These are phyloP conservation scores for Poeciliopsis paucimaculata DNA, from an alignment of 2,797 vertebrate genomes.

Conservation along the genomic window DNA sequence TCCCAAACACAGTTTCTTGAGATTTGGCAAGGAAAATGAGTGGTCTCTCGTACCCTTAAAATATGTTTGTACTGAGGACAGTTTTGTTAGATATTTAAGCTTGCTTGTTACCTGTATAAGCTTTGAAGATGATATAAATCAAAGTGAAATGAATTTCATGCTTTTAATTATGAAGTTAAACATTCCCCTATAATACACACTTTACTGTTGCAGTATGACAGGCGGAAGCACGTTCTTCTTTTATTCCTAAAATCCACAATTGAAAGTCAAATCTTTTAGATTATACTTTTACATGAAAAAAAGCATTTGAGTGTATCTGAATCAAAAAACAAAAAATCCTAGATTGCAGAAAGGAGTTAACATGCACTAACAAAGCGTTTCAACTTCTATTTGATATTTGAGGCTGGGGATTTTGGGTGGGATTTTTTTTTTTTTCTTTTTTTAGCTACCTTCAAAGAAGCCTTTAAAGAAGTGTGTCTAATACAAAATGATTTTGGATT, in stretches of 20 bases:
- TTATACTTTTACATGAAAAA: conserved; percentile 66
- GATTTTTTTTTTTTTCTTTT: no score
- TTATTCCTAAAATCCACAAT: not conserved
- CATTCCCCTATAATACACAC: not conserved
- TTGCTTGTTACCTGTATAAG: not conserved
- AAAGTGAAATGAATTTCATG: not conserved
- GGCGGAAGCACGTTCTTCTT: not conserved
- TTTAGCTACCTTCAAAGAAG: not conserved
- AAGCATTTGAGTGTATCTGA: conserved; percentile 41
- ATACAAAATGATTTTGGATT: not conserved
- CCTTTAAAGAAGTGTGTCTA: not conserved
- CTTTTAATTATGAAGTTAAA: not conserved
- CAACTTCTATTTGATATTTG: no score
- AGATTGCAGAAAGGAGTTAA: not conserved
- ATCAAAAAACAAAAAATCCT: not conserved
- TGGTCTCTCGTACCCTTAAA: conserved; percentile 11
- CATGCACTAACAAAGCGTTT: no score
- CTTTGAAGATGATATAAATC: not conserved
- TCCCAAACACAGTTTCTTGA: not conserved
- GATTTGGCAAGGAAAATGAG: conserved; percentile 22
- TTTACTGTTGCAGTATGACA: not conserved
- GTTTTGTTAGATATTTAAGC: not conserved
- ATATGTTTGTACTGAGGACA: not conserved
- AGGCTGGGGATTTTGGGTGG: not conserved
- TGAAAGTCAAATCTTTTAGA: not conserved